Percentiles rank a stretch among this genome's conserved stretches.
Conservation (phyloP, 2,797 vertebrate genomes). For the Chiloscyllium punctatum region DNA sequence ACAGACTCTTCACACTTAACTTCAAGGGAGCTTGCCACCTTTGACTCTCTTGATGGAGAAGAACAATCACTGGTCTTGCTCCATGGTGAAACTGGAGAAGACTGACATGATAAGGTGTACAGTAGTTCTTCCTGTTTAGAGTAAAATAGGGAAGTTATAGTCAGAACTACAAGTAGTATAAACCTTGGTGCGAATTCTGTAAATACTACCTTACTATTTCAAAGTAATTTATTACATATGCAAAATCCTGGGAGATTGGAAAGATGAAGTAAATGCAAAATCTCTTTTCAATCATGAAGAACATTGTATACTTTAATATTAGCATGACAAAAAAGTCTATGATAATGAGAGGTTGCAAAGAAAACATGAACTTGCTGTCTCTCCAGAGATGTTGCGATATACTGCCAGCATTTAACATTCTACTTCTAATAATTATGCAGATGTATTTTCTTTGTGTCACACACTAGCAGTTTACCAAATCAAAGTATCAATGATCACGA, state of each 20-base stretch:
- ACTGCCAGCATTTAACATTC: no score
- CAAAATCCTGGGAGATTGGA: no score
- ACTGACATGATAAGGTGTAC: not conserved
- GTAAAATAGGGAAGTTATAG: no score
- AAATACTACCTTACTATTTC: not conserved
- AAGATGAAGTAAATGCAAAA: not conserved
- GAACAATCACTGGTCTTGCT: not conserved
- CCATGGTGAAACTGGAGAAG: not conserved
- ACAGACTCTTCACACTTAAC: not conserved
- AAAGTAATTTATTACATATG: not conserved
- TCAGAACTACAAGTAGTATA: not conserved
- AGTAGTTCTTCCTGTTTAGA: slow-evolving; percentile 9
- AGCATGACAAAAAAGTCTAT: not conserved
- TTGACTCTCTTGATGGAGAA: not conserved
- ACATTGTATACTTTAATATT: not conserved
- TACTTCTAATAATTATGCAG: no score
- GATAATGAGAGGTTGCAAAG: not conserved
- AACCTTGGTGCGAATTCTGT: no score
- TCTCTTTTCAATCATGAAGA: not conserved
- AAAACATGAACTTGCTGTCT: not conserved
- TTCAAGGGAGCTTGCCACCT: not conserved
- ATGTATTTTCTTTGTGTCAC: no score
- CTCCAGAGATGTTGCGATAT: not conserved
- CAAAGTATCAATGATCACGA: no score
- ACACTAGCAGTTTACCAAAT: no score